A percentile compares a stretch with the other conserved stretches of the same genome.
Conservation (phyloP, 2,888 invertebrate species). For the Vesta saturnalis region DNA sequence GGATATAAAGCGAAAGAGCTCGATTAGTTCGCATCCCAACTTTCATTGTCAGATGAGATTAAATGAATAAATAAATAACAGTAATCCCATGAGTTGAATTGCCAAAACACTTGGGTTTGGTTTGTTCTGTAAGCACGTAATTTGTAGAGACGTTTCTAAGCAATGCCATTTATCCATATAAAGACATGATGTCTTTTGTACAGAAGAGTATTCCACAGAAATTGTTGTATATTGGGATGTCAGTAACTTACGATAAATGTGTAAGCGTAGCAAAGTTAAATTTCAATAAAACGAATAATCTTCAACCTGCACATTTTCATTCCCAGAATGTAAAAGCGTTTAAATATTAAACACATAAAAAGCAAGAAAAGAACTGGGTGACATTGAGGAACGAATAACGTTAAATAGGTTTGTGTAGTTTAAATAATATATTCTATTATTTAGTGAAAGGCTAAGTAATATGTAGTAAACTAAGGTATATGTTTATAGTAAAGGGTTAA, state of each 20-base stretch:
- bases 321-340: too few species aligned
- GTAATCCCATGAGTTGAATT: conserved; percentile 21
- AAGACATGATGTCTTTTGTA: conserved; percentile 30
- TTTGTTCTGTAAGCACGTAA: conserved; percentile 29
- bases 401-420: conserved; percentile 7
- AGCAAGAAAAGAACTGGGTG: too few species aligned
- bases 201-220: conserved; percentile 47
- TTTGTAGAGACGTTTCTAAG: conserved; percentile 32
- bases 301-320: too few species aligned
- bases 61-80: conserved; percentile 35
- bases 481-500: too few species aligned
- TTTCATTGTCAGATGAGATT: conserved; percentile 34
- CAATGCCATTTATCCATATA: conserved; percentile 17
- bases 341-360: too few species aligned
- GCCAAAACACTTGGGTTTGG: conserved; percentile 23
- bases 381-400: too few species aligned
- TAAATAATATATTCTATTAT: conserved; percentile 12
- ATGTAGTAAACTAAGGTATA: not conserved
- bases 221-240: conserved; percentile 47
- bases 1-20: conserved; percentile 26
- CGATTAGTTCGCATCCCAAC: conserved; percentile 28
- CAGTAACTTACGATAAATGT: too few species aligned
- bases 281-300: too few species aligned
- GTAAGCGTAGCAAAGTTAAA: too few species aligned
- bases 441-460: conserved; percentile 10